A percentile compares a stretch with the other conserved stretches of the same genome.
phyloP scores from a whole-genome alignment of 2,797 vertebrate species.

The Sardinella longiceps region DNA sequence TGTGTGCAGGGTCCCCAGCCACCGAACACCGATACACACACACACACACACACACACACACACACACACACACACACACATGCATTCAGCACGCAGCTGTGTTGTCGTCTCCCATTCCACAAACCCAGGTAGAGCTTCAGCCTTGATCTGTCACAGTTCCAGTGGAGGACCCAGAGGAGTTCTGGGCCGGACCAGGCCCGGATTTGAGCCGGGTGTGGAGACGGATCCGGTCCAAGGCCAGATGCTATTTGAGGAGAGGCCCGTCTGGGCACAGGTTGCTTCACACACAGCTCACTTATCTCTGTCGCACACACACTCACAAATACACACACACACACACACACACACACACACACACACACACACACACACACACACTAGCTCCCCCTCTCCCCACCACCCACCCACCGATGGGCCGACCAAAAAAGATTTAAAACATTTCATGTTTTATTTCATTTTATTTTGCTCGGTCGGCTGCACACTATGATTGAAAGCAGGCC shows the following conservation, averaged over 20 bases:
- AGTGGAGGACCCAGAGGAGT: background rate
- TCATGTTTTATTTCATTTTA: conserved; percentile 35
- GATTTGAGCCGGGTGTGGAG: background rate
- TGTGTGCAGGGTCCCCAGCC: conserved; percentile 72
- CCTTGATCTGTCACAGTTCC: background rate
- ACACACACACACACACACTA: too few relatives aligned
- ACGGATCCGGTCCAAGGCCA: background rate
- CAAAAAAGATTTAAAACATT: conserved; percentile 52
- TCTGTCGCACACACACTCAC: background rate
- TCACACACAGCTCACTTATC: conserved; percentile 23
- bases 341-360: too few relatives aligned
- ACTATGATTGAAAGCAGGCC: conserved; percentile 60
- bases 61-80: conserved; percentile 23
- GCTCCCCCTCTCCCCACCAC: background rate
- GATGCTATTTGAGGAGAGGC: background rate
- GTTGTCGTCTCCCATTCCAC: conserved; percentile 35
- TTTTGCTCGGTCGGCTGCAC: conserved; percentile 41
- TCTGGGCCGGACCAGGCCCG: background rate
- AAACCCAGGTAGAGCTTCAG: conserved; percentile 14
- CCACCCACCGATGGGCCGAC: background rate
- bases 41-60: conserved; percentile 12
- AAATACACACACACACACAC: background rate
- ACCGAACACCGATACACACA: conserved; percentile 60
- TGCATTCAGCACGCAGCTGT: conserved; percentile 54
- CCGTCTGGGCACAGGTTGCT: background rate